Evolutionary conservation across 2,888 invertebrate genomes (phyloP).

Genomic region (Isotomurus palustris): DNA sequence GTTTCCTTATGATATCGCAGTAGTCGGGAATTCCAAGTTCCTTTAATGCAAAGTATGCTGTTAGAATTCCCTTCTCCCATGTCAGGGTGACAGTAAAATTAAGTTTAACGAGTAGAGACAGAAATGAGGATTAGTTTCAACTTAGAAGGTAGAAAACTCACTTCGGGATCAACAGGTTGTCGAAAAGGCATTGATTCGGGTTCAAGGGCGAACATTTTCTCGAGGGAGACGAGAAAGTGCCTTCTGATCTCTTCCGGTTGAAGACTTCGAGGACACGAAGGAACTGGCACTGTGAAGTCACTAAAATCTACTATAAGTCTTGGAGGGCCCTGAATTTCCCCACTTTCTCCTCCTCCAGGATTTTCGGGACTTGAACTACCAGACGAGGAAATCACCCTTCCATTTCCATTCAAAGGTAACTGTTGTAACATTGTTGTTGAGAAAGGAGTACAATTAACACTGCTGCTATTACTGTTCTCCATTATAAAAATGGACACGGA

Average conservation of each 20-base stretch:
- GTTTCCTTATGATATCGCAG: slow-evolving; percentile 17
- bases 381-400: no score
- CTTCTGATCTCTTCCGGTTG: slow-evolving; percentile 17
- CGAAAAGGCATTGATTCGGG: slow-evolving; percentile 23
- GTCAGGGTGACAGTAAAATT: no score
- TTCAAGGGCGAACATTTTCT: slow-evolving; percentile 19
- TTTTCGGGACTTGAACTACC: no score
- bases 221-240: slow-evolving; percentile 15
- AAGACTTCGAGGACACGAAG: neutral
- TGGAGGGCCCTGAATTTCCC: no score
- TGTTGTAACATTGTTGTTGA: no score
- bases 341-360: no score
- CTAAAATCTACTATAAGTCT: slow-evolving; percentile 2
- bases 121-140: neutral
- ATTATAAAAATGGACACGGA: no score
- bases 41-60: neutral
- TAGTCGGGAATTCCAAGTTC: slow-evolving; percentile 23
- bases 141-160: neutral
- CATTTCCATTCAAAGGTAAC: no score
- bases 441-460: no score
- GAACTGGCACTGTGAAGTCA: slow-evolving; percentile 6
- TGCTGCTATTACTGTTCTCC: no score
- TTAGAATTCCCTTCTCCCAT: no score
- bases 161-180: slow-evolving; percentile 19
- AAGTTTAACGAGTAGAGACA: no score